Evolutionary conservation across 2,888 invertebrate genomes (phyloP).

Genomic region (Cosmia trapezina): DNA sequence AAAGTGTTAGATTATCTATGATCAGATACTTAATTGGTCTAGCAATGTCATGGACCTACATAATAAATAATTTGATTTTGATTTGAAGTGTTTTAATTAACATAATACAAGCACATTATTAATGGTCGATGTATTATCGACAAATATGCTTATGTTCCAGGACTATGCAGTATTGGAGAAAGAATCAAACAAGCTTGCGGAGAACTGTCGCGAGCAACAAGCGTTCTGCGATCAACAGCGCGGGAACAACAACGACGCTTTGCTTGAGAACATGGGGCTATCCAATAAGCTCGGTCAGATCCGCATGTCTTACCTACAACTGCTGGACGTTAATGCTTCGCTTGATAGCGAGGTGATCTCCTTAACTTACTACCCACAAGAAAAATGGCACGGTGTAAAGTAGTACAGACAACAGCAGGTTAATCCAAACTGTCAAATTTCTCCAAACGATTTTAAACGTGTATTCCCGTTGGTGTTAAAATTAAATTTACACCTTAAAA

Average conservation of each 20-base stretch:
- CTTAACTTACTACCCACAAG: background rate
- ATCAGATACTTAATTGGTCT: no score
- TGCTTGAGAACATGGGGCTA: constrained; percentile 78
- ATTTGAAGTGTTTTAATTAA: no score
- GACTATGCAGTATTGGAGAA: constrained; percentile 88
- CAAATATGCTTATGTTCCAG: constrained; percentile 70
- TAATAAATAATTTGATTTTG: no score
- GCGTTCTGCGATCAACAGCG: constrained; percentile 91
- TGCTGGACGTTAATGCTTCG: constrained; percentile 75
- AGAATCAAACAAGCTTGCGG: constrained; percentile 85
- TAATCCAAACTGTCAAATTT: no score
- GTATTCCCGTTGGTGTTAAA: no score
- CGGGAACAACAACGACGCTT: constrained; percentile 89
- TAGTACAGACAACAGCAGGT: no score
- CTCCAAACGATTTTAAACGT: no score
- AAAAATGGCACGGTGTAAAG: background rate
- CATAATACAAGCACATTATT: no score
- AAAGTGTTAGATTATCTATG: no score
- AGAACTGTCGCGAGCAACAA: constrained; percentile 90
- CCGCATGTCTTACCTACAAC: constrained; percentile 75
- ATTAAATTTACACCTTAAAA: no score
- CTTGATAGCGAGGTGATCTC: constrained; percentile 83
- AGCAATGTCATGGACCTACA: no score
- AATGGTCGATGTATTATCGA: no score
- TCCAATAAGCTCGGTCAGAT: constrained; percentile 78